Evolutionary conservation across 2,888 invertebrate genomes (phyloP), one percentile per base, ranked within the genome.

Genomic region (Ischnus inquisitorius): DNA sequence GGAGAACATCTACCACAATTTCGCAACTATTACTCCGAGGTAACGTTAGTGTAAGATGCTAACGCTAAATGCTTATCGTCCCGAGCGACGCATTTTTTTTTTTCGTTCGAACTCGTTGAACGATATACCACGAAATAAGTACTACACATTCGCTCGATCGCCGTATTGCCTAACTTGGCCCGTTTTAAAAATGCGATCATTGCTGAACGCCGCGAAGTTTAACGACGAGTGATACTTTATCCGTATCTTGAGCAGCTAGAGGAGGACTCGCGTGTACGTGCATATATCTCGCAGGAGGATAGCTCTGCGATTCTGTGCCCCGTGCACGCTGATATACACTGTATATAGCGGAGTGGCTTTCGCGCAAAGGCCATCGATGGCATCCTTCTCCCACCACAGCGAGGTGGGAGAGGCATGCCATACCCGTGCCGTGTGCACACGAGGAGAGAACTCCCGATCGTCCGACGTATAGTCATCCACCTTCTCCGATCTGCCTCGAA

Each of bases 311-410:
- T 57, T 43, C 14, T 10, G 43, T 16, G 57, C 19, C 16, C 43
- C 28, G 60, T 64, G 41, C 10, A 75, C 34, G 34, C 39, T 62
- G 22, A 25, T 54, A 60, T 25, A 25, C 14, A 57, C 14, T 46
- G n/a, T 64, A 71, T 46, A 57, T 34, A 14, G 39, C 39, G 8
- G 39, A 81, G 78, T 81, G 71, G 78, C 75, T 84, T 84, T 84
- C 78, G 83, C 75, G 83, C 77, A 85, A 85, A 85, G 85, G 85
- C 85, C 85, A 85, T 77, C 79, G 81, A 79, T 76, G 81, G 84
- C 79, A 79, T 84, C 85, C 84, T 77, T 79, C 85, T 74, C 83
- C 83, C 60, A 78, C 82, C 77, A 54, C 60, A 68, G 6, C 19
- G 64, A 68, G 43, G n/a, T 68, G 69, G 51, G 77, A 76, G 68